Percentiles rank a stretch among this genome's conserved stretches.
Evolutionary conservation across 2,113 vertebrate species (phyloP).

Genomic region (Cebus imitator): DNA sequence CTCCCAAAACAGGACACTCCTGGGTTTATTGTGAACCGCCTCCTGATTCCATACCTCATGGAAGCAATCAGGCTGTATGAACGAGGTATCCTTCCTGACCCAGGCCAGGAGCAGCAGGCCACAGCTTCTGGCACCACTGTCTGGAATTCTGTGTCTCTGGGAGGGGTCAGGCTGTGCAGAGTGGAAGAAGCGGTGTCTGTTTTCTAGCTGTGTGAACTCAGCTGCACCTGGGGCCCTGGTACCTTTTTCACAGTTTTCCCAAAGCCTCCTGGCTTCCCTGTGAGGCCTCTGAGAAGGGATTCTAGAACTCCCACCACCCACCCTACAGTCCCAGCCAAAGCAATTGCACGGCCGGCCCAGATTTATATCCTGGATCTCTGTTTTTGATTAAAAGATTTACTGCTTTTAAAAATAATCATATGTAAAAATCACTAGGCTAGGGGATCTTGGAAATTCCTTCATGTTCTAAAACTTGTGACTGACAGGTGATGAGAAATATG

Average conservation of each 20-base stretch:
- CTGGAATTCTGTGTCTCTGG: neutral
- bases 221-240: neutral
- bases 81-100: slow-evolving; percentile 86
- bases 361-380: neutral
- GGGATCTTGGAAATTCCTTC: neutral
- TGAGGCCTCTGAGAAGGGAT: neutral
- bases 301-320: neutral
- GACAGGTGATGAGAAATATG: neutral
- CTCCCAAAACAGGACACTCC: slow-evolving; percentile 90
- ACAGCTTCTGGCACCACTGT: neutral
- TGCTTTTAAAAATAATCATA: neutral
- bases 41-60: slow-evolving; percentile 94
- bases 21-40: slow-evolving; percentile 97
- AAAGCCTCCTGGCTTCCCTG: neutral
- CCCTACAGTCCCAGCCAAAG: neutral
- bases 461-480: neutral
- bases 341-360: fast-evolving
- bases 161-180: neutral
- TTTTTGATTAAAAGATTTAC: neutral
- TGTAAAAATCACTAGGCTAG: neutral
- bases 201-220: too few relatives aligned
- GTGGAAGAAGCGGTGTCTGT: neutral
- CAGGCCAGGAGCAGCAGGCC: neutral
- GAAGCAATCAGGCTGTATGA: slow-evolving; percentile 93
- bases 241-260: neutral